These are phyloP conservation scores for Orthosia incerta DNA, from an alignment of 2,888 invertebrate genomes.

Conservation along the genomic window DNA sequence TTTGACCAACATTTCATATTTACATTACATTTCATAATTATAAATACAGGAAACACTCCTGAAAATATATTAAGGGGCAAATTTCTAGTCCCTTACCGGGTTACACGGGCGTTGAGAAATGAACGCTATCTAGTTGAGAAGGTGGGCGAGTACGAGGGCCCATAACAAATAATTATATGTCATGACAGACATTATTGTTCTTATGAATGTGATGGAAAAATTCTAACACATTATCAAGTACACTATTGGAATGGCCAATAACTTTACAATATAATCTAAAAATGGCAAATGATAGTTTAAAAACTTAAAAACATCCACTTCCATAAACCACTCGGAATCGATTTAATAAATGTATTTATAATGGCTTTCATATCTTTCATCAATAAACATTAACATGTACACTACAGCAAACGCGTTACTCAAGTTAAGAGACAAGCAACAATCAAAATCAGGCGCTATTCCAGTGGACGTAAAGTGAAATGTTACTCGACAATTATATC, in stretches of 20 bases:
- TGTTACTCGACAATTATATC: conserved; percentile 22
- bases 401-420: not conserved
- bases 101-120: no score
- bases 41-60: no score
- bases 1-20: no score
- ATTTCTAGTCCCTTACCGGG: no score
- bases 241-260: conserved; percentile 7
- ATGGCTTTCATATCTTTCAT: not conserved
- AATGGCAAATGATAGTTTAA: not conserved
- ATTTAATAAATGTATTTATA: conserved; percentile 5
- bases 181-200: no score
- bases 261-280: conserved; percentile 1
- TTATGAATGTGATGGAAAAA: no score
- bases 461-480: conserved; percentile 3
- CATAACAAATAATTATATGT: no score
- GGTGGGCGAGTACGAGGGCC: no score
- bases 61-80: no score
- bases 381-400: conserved; percentile 3
- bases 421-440: conserved; percentile 9
- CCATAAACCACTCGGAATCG: not conserved
- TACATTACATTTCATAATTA: no score
- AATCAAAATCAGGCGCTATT: not conserved
- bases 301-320: not conserved
- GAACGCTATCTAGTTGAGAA: no score
- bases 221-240: no score